Evolutionary conservation across 2,888 invertebrate genomes (phyloP).

Genomic region (Eupithecia vulgata): DNA sequence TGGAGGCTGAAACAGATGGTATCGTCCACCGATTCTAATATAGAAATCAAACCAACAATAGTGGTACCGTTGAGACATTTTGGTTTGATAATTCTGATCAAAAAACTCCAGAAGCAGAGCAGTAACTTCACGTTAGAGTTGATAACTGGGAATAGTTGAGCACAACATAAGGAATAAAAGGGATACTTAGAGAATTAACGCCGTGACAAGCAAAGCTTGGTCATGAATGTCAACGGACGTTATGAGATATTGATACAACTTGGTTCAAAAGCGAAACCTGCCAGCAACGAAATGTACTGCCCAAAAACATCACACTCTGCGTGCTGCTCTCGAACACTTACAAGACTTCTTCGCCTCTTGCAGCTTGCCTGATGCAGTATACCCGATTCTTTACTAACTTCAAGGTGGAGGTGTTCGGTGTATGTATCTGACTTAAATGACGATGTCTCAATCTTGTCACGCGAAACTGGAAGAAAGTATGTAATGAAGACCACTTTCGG

Average conservation of each 20-base stretch:
- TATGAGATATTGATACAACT: not conserved
- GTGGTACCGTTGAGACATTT: conserved; percentile 42
- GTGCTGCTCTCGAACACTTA: no score
- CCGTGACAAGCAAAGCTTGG: not conserved
- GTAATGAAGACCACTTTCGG: not conserved
- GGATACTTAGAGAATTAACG: not conserved
- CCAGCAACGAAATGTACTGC: not conserved
- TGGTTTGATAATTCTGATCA: conserved; percentile 49
- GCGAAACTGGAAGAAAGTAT: not conserved
- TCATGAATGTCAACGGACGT: not conserved
- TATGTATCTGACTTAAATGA: not conserved
- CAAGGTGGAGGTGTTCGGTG: no score
- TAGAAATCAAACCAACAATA: conserved; percentile 43
- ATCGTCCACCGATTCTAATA: not conserved
- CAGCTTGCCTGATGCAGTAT: no score
- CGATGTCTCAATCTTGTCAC: not conserved
- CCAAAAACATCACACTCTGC: no score
- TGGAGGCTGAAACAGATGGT: not conserved
- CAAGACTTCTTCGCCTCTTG: no score
- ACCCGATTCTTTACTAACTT: no score
- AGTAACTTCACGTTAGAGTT: conserved; percentile 60
- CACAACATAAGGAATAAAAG: not conserved
- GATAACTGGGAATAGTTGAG: conserved; percentile 40
- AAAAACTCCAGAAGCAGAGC: conserved; percentile 51
- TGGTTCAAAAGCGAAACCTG: not conserved